Conservation (phyloP, 2,797 vertebrate species). For the Rhinatrema bivittatum region DNA sequence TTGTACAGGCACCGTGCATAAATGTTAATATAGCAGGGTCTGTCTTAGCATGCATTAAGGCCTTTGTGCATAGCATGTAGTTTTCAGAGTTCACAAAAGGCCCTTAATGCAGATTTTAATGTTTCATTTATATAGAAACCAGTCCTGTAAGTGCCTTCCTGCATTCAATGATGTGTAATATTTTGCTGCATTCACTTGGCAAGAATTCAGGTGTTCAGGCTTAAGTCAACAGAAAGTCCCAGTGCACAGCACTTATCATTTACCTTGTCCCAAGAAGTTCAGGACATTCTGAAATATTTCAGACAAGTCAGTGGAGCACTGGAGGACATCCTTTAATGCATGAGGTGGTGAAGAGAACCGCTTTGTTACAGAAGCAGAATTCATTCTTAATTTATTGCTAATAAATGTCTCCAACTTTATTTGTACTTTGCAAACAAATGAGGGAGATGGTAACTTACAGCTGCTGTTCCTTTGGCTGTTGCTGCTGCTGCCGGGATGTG, state of each 20-base stretch:
- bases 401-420: conserved; percentile 10
- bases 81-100: no score
- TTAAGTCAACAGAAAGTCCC: conserved; percentile 45
- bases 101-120: no score
- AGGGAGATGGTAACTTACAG: conserved; percentile 42
- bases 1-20: no score
- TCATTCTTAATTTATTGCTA: not conserved
- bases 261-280: conserved; percentile 26
- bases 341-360: conserved; percentile 3
- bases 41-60: no score
- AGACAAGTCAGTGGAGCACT: conserved; percentile 20
- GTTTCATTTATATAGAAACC: no score
- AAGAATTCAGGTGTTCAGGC: conserved; percentile 21
- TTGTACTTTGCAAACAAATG: conserved; percentile 18
- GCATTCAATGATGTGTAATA: conserved; percentile 20
- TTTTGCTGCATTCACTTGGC: conserved; percentile 42
- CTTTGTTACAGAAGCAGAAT: not conserved
- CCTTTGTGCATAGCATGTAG: no score
- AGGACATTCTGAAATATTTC: not conserved
- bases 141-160: conserved; percentile 6
- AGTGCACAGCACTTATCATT: conserved; percentile 26
- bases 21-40: no score
- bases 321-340: not conserved
- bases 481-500: conserved; percentile 44
- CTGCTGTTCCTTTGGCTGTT: no score